Evolutionary conservation across 2,797 vertebrate genomes (phyloP).

Genomic region (Chelon labrosus): DNA sequence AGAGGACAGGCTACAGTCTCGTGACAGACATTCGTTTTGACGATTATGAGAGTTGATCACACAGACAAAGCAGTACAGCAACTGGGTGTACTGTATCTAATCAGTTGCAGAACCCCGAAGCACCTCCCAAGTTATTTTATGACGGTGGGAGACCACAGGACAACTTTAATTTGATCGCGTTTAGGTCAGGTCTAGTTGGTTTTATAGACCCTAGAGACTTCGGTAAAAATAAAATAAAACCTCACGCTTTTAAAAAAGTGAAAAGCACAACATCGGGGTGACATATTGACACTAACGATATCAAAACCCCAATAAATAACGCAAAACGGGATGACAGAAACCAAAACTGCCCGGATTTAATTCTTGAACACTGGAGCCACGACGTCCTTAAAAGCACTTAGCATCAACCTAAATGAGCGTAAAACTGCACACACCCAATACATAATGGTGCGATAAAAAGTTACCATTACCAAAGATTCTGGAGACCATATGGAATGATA

Average conservation of each 20-base stretch:
- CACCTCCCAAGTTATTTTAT: conserved; percentile 38
- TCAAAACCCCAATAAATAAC: conserved; percentile 28
- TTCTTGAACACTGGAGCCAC: conserved; percentile 15
- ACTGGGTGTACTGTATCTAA: conserved; percentile 3
- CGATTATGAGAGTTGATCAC: conserved; percentile 3
- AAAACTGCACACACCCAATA: conserved; percentile 35
- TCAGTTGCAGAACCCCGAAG: conserved; percentile 34
- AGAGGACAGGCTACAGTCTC: not conserved
- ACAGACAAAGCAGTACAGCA: not conserved
- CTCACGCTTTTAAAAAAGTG: not conserved
- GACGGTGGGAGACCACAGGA: conserved; percentile 42
- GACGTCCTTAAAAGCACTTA: conserved; percentile 21
- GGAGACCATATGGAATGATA: conserved; percentile 29
- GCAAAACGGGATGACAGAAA: conserved; percentile 15
- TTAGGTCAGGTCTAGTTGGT: conserved; percentile 37
- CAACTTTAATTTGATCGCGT: conserved; percentile 37
- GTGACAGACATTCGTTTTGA: not conserved
- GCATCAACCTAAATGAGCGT: conserved; percentile 31
- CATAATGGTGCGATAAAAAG: conserved; percentile 23
- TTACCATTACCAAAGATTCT: conserved; percentile 18
- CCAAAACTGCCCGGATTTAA: conserved; percentile 27
- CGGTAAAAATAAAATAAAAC: conserved; percentile 40
- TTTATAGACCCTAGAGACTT: conserved; percentile 41
- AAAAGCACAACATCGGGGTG: not conserved
- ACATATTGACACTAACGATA: conserved; percentile 33